A percentile compares a stretch with the other conserved stretches of the same genome.
Conservation (phyloP, 1,140 invertebrate species). For the Drosophila bifasciata region DNA sequence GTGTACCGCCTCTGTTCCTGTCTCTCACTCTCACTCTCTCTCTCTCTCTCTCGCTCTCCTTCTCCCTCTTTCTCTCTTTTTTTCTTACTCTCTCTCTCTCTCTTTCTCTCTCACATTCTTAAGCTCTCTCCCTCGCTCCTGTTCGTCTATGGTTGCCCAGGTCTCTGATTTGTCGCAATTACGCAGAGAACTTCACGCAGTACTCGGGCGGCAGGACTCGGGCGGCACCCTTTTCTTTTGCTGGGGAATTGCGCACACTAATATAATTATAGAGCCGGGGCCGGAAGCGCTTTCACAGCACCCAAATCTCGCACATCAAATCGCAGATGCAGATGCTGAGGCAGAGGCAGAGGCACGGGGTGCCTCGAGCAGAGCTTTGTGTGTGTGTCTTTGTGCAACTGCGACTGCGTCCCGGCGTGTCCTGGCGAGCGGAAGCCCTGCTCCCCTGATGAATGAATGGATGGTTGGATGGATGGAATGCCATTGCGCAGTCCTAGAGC, state of each 20-base stretch:
- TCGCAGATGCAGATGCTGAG: slow-evolving; percentile 20
- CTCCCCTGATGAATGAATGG: slow-evolving; percentile 45
- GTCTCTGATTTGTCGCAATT: slow-evolving; percentile 53
- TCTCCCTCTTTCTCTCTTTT: too few species aligned
- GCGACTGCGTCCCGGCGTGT: slow-evolving; percentile 36
- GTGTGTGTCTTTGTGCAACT: slow-evolving; percentile 16
- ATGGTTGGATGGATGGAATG: slow-evolving; percentile 2
- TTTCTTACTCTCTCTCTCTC: slow-evolving; percentile 27
- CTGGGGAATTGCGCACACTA: slow-evolving; percentile 59
- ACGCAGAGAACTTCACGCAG: slow-evolving; percentile 36
- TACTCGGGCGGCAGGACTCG: slow-evolving; percentile 11
- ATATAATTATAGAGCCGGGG: slow-evolving; percentile 74
- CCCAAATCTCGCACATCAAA: slow-evolving; percentile 46
- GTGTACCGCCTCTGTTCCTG: slow-evolving; percentile 11
- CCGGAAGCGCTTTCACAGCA: slow-evolving; percentile 79
- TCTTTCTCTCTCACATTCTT: too few species aligned
- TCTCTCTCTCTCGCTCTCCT: slow-evolving; percentile 6
- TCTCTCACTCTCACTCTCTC: slow-evolving; percentile 24
- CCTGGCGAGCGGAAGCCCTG: slow-evolving; percentile 63
- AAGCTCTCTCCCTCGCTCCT: too few species aligned
- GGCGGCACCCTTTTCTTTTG: slow-evolving; percentile 55
- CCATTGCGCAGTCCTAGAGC: slow-evolving; percentile 30
- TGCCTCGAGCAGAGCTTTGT: slow-evolving; percentile 50
- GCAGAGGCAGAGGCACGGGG: slow-evolving; percentile 26
- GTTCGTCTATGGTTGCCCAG: background rate